Base-by-base conservation (phyloP, 2,113 vertebrate species). In the Microcebus ravelobensis region DNA sequence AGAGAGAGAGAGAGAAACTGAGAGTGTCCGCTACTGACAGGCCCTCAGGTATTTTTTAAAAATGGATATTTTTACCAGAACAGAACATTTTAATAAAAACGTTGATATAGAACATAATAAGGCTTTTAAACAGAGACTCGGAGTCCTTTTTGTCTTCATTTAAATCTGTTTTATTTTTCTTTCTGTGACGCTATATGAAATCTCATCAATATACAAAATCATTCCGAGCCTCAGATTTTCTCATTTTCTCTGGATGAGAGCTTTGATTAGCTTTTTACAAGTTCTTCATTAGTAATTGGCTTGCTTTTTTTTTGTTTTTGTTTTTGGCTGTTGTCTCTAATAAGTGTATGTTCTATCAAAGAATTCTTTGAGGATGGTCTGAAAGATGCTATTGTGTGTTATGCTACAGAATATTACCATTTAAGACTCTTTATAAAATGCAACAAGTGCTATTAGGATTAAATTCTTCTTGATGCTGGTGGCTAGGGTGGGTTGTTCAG, bases 161-260 rank as follows among this genome's bases (percentile, higher is more conserved):
- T 93, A 83, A 97, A 90, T 91, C 59, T 95, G 61, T 90, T 96
- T 88, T 95, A 86, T 67, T 96, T 98, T 92, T 94, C 95, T 98
- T 92, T 93, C 93, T 96, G 48, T 83, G 88, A 94, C 11, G 8
- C 88, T 95, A 77, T 97, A 91, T 97, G 94, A 96, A 97, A 96
- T 97, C 96, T 96, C 96, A 97, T 97, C 97, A 96, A 97, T 97
- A 97, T 93, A 98, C 94, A 96, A 74, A 96, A 95, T 95, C 91
- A 93, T 76, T 94, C 96, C 25, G 57, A 94, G 95, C 63, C 94
- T 96, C 42, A 70, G 82, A 97, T 96, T 97, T 96, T 96, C 97
- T 97, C 95, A 97, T 98, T 97, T 97, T 97, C 97, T 97, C 95
- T 97, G 97, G 97, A 97, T 97, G 97, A 97, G 96, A 97, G 97